These are phyloP conservation scores for Stegophylla sp. DNA, from an alignment of 2,888 invertebrate species.

Conservation along the genomic window DNA sequence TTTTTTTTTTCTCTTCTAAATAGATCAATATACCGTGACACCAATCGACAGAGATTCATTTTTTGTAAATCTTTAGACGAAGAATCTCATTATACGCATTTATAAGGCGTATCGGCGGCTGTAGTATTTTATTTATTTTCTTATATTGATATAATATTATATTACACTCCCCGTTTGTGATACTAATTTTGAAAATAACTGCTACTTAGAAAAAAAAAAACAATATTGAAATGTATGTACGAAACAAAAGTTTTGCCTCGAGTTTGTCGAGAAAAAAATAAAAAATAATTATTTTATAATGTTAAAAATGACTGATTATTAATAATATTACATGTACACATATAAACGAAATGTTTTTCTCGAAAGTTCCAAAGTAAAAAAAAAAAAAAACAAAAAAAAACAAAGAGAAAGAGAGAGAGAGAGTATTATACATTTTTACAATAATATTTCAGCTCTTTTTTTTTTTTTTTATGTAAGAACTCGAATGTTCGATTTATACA, in stretches of 20 bases:
- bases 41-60: background rate
- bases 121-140: background rate
- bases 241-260: background rate
- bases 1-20: constrained; percentile 4
- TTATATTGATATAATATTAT: background rate
- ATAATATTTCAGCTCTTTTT: background rate
- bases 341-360: background rate
- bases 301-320: constrained; percentile 19
- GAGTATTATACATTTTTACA: too few relatives aligned
- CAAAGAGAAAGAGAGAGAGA: too few relatives aligned
- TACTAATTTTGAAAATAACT: background rate
- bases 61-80: constrained; percentile 1
- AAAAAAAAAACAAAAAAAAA: too few relatives aligned
- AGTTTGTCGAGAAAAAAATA: background rate
- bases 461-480: too few relatives aligned
- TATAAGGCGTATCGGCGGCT: background rate
- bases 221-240: background rate
- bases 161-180: background rate
- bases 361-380: background rate
- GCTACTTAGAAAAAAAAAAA: background rate
- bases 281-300: constrained; percentile 1
- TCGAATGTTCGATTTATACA: background rate
- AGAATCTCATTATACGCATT: background rate
- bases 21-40: constrained; percentile 1
- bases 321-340: too few relatives aligned